These are phyloP conservation scores for Argyresthia goedartella DNA, from an alignment of 2,888 invertebrate genomes.

Conservation along the genomic window DNA sequence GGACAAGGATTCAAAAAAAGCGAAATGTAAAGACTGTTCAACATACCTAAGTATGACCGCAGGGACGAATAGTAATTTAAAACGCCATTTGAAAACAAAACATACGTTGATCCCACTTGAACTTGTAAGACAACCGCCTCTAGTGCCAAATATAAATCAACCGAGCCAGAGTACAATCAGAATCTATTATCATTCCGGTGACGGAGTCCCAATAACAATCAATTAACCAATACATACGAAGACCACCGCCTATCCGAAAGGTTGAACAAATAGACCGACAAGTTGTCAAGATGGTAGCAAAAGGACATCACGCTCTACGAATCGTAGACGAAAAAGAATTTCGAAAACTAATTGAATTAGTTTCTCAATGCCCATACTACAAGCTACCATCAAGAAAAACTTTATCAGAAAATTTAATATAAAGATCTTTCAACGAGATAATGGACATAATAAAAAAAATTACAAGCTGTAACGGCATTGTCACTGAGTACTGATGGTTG, in stretches of 20 bases:
- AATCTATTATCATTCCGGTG: background rate
- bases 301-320: constrained; percentile 3
- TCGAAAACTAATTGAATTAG: constrained; percentile 2
- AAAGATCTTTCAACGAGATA: background rate
- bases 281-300: constrained; percentile 4
- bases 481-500: background rate
- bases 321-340: constrained; percentile 4
- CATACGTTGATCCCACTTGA: background rate
- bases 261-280: constrained; percentile 3
- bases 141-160: background rate
- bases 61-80: background rate
- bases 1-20: background rate
- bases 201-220: background rate
- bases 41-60: background rate
- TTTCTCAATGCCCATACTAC: constrained; percentile 1
- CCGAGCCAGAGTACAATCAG: background rate
- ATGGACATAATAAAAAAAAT: constrained; percentile 18
- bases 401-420: constrained; percentile 1
- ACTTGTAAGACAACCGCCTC: background rate
- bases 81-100: background rate
- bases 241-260: constrained; percentile 1
- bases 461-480: background rate
- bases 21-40: background rate
- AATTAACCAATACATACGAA: background rate
- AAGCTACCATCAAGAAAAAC: constrained; percentile 2